Evolutionary conservation across 1,140 invertebrate species (phyloP), one percentile per base, ranked within the genome.

Genomic region (Leptopilina boulardi): DNA sequence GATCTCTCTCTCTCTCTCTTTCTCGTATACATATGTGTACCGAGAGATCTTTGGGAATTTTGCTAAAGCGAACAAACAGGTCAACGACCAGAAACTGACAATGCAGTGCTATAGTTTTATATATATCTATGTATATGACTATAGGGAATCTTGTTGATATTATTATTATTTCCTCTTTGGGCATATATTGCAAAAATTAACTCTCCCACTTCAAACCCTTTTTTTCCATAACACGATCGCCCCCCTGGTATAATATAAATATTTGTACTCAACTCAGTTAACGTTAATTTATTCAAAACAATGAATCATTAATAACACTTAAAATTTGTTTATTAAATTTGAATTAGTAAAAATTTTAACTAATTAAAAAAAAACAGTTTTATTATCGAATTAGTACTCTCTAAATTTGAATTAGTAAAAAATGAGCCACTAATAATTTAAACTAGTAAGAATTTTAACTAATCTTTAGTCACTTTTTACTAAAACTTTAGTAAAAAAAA

Each of bases 31-130:
- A 23, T 38, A 21, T 59, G 11, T 19, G 56, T 59, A 59, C 56
- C 56, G 4, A 19, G 15, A 23, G 26, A 11, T 30, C 59, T 66
- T 66, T n/a, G 59, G 26, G 59, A 66, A 66, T 66, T 66, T 66
- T n/a, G 59, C 59, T 66, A 66, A 26, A 30, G 34, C 59, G 59
- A 66, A 66, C 26, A 66, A 30, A 30, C 59, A 30, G 59, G 59
- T 66, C 59, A 66, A 66, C 59, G 59, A 66, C 59, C 59, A 66
- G 59, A 15, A 66, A 30, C 26, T 11, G n/a, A n/a, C n/a, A n/a
- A n/a, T n/a, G n/a, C n/a, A n/a, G n/a, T n/a, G 21, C 26, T 23
- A 23, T 21, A 59, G 23, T 56, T 19, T 56, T 9, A 11, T 56
- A 21, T 6, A 66, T 11, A 23, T 59, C 11, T 59, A 59, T 59